Conservation (phyloP, 2,888 invertebrate genomes). For the Autographa pulchrina region DNA sequence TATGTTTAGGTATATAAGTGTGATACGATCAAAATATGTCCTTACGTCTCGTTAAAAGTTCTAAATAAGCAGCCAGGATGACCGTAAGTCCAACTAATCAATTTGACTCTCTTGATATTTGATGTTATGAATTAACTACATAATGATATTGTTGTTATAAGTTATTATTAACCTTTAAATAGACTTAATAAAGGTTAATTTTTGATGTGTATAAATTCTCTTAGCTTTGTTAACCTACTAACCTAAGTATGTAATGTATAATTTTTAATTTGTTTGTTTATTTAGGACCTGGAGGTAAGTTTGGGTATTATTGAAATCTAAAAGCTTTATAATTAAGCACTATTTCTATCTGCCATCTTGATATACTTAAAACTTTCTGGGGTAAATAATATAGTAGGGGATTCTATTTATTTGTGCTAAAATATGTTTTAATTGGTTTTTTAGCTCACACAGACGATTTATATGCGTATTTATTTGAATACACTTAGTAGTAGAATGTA, state of each 20-base stretch:
- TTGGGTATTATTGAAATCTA: background rate
- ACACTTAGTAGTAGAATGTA: no score
- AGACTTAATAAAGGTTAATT: slow-evolving; percentile 6
- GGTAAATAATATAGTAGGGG: no score
- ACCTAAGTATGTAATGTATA: background rate
- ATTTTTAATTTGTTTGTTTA: slow-evolving; percentile 10
- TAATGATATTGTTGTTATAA: slow-evolving; percentile 31
- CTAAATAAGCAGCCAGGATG: slow-evolving; percentile 42
- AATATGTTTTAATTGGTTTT: background rate
- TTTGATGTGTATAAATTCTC: slow-evolving; percentile 10
- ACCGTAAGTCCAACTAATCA: slow-evolving; percentile 47
- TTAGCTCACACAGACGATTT: background rate
- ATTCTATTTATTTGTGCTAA: background rate
- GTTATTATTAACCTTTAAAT: slow-evolving; percentile 13
- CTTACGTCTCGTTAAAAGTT: slow-evolving; percentile 21
- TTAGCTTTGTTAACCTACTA: slow-evolving; percentile 12
- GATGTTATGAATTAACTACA: slow-evolving; percentile 17
- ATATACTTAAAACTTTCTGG: background rate
- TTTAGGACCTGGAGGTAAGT: background rate
- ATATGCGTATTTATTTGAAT: no score
- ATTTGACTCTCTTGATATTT: background rate
- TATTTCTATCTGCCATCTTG: background rate
- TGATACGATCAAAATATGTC: slow-evolving; percentile 31
- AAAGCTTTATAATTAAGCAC: no score
- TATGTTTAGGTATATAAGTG: background rate